phyloP scores from a whole-genome alignment of 2,888 invertebrate species.

The Corbicula japonica region DNA sequence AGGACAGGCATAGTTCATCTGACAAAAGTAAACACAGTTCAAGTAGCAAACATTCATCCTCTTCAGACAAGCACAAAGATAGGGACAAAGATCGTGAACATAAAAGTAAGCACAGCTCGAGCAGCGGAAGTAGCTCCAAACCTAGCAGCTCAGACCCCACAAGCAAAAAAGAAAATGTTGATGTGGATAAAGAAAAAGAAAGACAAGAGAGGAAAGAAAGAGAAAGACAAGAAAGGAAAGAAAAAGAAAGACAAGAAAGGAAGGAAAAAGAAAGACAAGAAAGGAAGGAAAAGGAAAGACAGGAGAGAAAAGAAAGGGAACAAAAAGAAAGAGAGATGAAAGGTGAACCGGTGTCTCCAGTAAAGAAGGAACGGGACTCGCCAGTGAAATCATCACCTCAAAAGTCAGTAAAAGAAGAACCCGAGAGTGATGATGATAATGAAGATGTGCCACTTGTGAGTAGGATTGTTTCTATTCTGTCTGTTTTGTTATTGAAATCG shows the following conservation, averaged over 20 bases:
- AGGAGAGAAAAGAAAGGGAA: conserved; percentile 46
- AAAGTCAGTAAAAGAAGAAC: conserved; percentile 63
- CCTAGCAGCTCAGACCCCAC: conserved; percentile 29
- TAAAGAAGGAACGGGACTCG: conserved; percentile 30
- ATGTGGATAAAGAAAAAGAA: conserved; percentile 58
- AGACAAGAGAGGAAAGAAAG: conserved; percentile 54
- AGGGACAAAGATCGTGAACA: conserved; percentile 57
- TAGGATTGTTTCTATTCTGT: no score
- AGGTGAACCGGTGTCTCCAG: conserved; percentile 53
- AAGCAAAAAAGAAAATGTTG: conserved; percentile 62
- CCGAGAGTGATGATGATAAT: conserved; percentile 70
- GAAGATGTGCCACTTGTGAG: conserved; percentile 75
- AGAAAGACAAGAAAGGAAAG: conserved; percentile 65
- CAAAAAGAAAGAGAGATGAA: conserved; percentile 51
- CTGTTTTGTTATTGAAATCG: no score
- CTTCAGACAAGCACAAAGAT: conserved; percentile 54
- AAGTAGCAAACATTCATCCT: conserved; percentile 37
- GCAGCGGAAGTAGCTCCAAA: conserved; percentile 49
- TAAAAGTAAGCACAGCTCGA: conserved; percentile 53
- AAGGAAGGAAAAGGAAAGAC: conserved; percentile 44
- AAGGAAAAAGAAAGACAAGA: conserved; percentile 62
- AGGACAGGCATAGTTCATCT: conserved; percentile 66
- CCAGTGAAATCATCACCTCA: conserved; percentile 34
- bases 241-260: conserved; percentile 56
- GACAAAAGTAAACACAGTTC: conserved; percentile 63